These are phyloP conservation scores for Fragum sueziense DNA, from an alignment of 2,888 invertebrate genomes.

Conservation along the genomic window DNA sequence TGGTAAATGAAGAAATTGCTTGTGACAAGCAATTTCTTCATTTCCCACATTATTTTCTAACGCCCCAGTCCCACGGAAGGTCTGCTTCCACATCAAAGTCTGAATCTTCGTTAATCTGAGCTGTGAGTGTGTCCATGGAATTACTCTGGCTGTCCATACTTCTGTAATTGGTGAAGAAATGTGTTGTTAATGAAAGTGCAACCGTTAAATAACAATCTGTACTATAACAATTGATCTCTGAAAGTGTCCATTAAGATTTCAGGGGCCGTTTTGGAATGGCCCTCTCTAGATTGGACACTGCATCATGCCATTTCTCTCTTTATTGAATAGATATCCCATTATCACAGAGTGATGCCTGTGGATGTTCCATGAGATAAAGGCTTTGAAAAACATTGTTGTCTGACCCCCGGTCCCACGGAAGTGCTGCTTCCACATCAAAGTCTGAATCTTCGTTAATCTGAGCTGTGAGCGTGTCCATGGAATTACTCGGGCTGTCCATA, in stretches of 20 bases:
- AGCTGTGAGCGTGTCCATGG: constrained; percentile 83
- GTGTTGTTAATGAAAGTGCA: no score
- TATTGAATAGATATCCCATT: no score
- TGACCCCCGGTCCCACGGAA: no score
- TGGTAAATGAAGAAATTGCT: background rate
- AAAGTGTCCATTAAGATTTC: no score
- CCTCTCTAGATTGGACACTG: no score
- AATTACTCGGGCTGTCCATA: constrained; percentile 90
- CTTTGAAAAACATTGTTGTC: no score
- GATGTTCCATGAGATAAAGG: background rate
- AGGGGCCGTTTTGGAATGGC: no score
- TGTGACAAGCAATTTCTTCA: background rate
- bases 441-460: constrained; percentile 78
- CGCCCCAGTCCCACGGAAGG: constrained; percentile 89
- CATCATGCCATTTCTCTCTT: no score
- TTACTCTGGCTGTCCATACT: constrained; percentile 90
- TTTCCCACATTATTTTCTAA: constrained; percentile 85
- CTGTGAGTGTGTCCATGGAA: constrained; percentile 84
- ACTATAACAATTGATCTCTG: no score
- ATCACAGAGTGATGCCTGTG: background rate
- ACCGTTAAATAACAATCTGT: no score
- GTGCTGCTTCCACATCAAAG: constrained; percentile 86
- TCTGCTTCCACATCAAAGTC: constrained; percentile 86
- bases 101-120: constrained; percentile 75
- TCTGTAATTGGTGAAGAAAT: no score